Percentiles rank a stretch among this genome's conserved stretches.
Evolutionary conservation across 1,140 invertebrate species (phyloP).

Genomic region (Meloidogyne chitwoodi): DNA sequence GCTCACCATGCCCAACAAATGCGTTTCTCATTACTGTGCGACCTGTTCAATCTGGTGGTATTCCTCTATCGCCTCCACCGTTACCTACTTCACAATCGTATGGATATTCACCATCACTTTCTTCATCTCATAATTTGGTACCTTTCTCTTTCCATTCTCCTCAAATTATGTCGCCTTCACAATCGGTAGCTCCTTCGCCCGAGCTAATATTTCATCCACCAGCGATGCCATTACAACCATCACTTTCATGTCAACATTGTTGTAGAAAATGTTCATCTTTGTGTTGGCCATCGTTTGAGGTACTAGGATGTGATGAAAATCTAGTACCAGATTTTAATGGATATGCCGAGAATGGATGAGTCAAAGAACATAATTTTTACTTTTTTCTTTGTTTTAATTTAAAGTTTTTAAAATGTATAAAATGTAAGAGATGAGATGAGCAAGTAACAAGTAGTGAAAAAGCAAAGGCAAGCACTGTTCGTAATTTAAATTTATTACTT

Average conservation of each 20-base stretch:
- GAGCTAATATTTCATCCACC: slow-evolving; percentile 1
- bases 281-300: not conserved
- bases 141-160: not conserved
- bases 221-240: slow-evolving; percentile 9
- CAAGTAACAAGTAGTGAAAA: too few species aligned
- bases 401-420: too few species aligned
- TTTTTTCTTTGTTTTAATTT: too few species aligned
- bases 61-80: not conserved
- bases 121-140: not conserved
- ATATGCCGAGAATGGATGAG: not conserved
- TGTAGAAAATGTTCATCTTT: not conserved
- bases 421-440: too few species aligned
- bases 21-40: slow-evolving; percentile 11
- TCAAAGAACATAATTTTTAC: too few species aligned
- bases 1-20: not conserved
- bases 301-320: not conserved
- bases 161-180: not conserved
- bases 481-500: too few species aligned
- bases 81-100: not conserved
- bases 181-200: not conserved
- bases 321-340: not conserved
- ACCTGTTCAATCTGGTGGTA: not conserved
- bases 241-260: not conserved
- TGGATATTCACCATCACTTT: not conserved
- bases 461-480: too few species aligned